These are phyloP conservation scores for Anticlea derivata DNA, from an alignment of 2,888 invertebrate genomes.

Conservation along the genomic window DNA sequence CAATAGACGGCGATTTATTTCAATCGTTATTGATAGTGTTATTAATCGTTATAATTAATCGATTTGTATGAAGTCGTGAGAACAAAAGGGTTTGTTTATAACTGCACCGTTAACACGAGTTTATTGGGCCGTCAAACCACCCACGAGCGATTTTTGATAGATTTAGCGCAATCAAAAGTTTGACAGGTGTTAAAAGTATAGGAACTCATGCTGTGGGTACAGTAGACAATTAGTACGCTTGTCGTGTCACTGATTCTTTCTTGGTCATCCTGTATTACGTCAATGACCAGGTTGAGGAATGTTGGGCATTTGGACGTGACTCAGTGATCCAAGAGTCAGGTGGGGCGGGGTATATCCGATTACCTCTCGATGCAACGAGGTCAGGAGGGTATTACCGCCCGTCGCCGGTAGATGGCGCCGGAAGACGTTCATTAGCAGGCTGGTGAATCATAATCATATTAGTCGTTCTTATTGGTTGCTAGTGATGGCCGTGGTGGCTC, in stretches of 20 bases:
- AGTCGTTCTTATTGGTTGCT: not conserved
- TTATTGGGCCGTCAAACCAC: not conserved
- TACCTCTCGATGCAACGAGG: conserved; percentile 27
- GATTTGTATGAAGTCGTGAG: conserved; percentile 22
- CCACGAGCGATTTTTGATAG: too few species aligned
- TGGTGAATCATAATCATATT: conserved; percentile 12
- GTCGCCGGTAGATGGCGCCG: conserved; percentile 21
- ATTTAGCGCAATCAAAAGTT: too few species aligned
- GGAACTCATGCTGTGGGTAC: too few species aligned
- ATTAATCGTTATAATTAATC: conserved; percentile 25
- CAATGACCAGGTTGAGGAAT: too few species aligned
- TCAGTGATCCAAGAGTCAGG: not conserved
- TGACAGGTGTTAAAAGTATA: too few species aligned
- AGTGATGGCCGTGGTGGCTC: too few species aligned
- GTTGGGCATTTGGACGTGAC: too few species aligned
- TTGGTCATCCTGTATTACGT: too few species aligned
- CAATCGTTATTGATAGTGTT: conserved; percentile 24
- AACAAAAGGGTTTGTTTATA: conserved; percentile 16
- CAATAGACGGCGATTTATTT: conserved; percentile 11
- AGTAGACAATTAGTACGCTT: too few species aligned
- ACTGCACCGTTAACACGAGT: not conserved
- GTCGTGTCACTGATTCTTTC: too few species aligned
- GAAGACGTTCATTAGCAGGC: conserved; percentile 14
- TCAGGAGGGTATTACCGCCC: conserved; percentile 24
- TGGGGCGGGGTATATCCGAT: conserved; percentile 15